Evolutionary conservation across 2,113 vertebrate genomes (phyloP), one percentile per base, ranked within the genome.

Genomic region (Isurus oxyrinchus): DNA sequence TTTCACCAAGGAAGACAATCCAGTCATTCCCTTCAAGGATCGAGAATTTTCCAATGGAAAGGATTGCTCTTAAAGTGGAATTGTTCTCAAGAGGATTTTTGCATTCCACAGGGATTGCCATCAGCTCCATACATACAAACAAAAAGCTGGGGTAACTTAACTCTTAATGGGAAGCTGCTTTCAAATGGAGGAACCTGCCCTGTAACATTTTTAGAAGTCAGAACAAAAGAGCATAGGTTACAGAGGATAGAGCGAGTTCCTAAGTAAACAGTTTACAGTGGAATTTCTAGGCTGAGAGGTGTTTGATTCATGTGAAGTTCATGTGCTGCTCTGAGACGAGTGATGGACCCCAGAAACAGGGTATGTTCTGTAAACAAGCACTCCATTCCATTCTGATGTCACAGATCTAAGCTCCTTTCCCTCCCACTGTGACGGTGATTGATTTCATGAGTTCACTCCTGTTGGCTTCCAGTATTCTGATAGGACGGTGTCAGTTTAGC

Each of bases 391-490:
- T 63, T 94, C 59, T 63, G 59, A n/a, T 94, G 90, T 63, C 90
- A 94, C 90, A 40, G 90, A 94, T 94, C 90, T 91, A 59, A 91
- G 88, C 88, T 91, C 88, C 31, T 53, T 31, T 59, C 27, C 88
- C 88, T 57, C 88, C 88, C 88, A 59, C 88, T 66, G 90, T 40
- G 16, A 94, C 16, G 16, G 59, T 94, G 90, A 94, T 94, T 94
- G 59, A 94, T 84, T 84, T 84, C 81, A 84, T 59, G 59, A 40
- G n/a, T 61, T 63, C 90, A 40, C 57, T 94, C 59, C 90, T 66
- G 81, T 84, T 84, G 81, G 81, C 16, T 84, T 84, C 81, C 81
- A 49, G 81, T 84, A 84, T 63, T 49, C 19, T 21, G 90, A 94
- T 94, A 63, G 90, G 90, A 66, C 90, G 16, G 19, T 63, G 90